Base-by-base conservation (phyloP, 2,888 invertebrate species). In the Aspidiotus rigidus region DNA sequence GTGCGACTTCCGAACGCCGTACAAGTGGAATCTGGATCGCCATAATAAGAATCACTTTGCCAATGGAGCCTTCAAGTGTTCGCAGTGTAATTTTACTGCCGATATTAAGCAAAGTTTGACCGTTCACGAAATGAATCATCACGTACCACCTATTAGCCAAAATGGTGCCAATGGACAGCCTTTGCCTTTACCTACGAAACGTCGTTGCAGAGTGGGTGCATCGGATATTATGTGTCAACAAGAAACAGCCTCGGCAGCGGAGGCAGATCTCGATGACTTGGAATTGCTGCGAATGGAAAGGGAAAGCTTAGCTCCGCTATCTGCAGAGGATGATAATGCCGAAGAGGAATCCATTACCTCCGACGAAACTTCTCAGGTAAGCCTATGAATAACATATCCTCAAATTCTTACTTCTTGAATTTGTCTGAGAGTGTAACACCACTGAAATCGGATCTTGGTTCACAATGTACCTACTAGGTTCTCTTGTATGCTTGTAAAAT, bases 1-100 rank as follows among this genome's bases (percentile, higher is more conserved):
- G 78, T 96, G 96, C 79, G 92, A 93, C 77, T 96, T 95, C 78
- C 86, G 90, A 72, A 93, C 94, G 16, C 92, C 93, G 28, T 80
- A 80, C 74, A 81, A 81, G 78, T 93, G 93, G 89, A 95, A 95
- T 80, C 82, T 93, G 79, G 95, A 95, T 77, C 84, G 95, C 8
- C 96, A 96, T 78, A 89, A 90, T 83, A 89, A 90, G 79, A 93
- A 93, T 78, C 93, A 94, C 80, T 89, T 87, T 72, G 91, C 91
- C 5, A 85, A 83, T 69, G 92, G 91, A n/a, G 86, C 86, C 72
- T 90, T 89, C 79, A 85, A 87, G 76, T 93, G 93, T 79, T 86
- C 87, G 56, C 86, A 89, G 74, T 93, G 93, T 78, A 90, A 91
- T 79, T 93, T 93, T 78, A 89, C 90, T 11, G 91, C 93, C 49